Evolutionary conservation across 2,888 invertebrate genomes (phyloP).

Genomic region (Pseudanteris insignis): DNA sequence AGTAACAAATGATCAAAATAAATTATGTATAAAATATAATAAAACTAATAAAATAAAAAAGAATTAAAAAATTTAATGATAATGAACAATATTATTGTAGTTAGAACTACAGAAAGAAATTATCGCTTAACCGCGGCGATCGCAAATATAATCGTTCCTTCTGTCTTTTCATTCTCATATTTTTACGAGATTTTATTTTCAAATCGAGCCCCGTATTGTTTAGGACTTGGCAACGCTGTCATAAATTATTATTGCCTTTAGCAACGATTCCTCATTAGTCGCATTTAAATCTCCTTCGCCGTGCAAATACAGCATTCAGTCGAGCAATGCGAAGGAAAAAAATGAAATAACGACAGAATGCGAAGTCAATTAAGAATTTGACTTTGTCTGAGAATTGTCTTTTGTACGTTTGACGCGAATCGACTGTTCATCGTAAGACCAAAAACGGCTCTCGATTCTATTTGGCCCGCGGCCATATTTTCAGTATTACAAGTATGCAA

Average conservation of each 20-base stretch:
- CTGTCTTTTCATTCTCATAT: slow-evolving; percentile 2
- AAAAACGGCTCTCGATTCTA: slow-evolving; percentile 34
- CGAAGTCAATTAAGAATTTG: slow-evolving; percentile 18
- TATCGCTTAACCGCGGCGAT: too few species aligned
- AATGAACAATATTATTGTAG: too few species aligned
- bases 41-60: too few species aligned
- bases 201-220: slow-evolving; percentile 21
- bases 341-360: slow-evolving; percentile 23
- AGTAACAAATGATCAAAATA: too few species aligned
- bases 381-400: slow-evolving; percentile 7
- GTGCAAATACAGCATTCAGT: too few species aligned
- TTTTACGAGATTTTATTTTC: slow-evolving; percentile 24
- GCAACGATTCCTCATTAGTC: slow-evolving; percentile 31
- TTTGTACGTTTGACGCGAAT: slow-evolving; percentile 17
- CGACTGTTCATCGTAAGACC: slow-evolving; percentile 18
- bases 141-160: too few species aligned
- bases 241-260: slow-evolving; percentile 28
- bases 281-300: slow-evolving; percentile 14
- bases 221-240: slow-evolving; percentile 24
- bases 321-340: slow-evolving; percentile 1
- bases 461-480: slow-evolving; percentile 41
- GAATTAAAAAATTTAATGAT: too few species aligned
- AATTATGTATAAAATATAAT: too few species aligned
- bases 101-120: too few species aligned
- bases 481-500: slow-evolving; percentile 20